phyloP scores from a whole-genome alignment of 2,113 vertebrate genomes.

The Dendrocopos noguchii region DNA sequence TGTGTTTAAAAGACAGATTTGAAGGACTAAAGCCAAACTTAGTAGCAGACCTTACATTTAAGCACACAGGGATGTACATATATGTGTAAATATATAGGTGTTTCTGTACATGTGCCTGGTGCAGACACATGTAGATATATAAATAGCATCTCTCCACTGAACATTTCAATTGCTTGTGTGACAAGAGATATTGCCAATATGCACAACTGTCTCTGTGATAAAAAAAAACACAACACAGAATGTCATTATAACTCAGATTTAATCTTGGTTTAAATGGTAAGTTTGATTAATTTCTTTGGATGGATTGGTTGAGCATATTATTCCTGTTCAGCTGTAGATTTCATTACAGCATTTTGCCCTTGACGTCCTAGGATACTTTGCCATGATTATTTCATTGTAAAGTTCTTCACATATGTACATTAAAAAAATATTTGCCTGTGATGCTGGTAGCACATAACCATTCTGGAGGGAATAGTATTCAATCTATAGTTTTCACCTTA shows the following conservation, averaged over 20 bases:
- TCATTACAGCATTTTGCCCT: not conserved
- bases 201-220: not conserved
- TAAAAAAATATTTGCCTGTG: not conserved
- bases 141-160: not conserved
- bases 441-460: not conserved
- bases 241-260: not conserved
- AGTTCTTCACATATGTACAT: not conserved
- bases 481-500: not conserved
- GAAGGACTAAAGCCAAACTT: not conserved
- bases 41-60: not conserved
- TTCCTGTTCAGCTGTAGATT: not conserved
- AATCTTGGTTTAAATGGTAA: not conserved
- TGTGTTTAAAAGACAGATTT: not conserved
- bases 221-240: not conserved
- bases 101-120: rapidly evolving
- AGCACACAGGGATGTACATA: not conserved
- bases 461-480: not conserved
- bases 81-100: not conserved
- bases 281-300: not conserved
- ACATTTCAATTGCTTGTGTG: not conserved
- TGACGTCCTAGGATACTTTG: not conserved
- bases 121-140: not conserved
- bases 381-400: not conserved
- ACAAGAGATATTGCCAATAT: not conserved
- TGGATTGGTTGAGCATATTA: not conserved